These are phyloP conservation scores for Octopus bimaculoides DNA, from an alignment of 1,140 invertebrate genomes.

Conservation along the genomic window DNA sequence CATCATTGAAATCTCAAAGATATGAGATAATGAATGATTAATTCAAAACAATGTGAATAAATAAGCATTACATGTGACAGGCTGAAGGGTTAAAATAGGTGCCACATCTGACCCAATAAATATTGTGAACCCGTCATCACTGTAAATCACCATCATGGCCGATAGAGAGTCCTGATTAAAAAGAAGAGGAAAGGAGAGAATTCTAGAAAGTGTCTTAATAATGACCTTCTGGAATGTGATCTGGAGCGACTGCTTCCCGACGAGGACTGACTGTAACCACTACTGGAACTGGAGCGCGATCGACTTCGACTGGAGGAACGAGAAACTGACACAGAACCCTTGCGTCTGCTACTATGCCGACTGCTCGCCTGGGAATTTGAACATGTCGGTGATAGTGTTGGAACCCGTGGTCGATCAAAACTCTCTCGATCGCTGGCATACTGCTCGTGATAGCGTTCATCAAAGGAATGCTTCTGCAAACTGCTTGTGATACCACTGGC, in stretches of 20 bases:
- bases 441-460: slow-evolving; percentile 9
- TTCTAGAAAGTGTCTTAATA: not conserved
- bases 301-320: slow-evolving; percentile 39
- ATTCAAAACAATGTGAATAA: no score
- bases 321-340: slow-evolving; percentile 31
- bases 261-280: slow-evolving; percentile 46
- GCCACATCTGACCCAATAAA: not conserved
- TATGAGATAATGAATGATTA: no score
- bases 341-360: slow-evolving; percentile 28
- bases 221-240: slow-evolving; percentile 58
- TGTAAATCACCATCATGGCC: no score
- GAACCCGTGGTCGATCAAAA: slow-evolving; percentile 20
- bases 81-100: not conserved
- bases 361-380: slow-evolving; percentile 30
- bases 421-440: slow-evolving; percentile 16
- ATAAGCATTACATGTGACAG: no score
- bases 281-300: slow-evolving; percentile 45
- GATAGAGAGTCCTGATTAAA: not conserved
- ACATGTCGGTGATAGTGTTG: slow-evolving; percentile 28
- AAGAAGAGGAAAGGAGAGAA: not conserved
- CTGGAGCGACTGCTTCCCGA: slow-evolving; percentile 54
- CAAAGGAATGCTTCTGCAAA: slow-evolving; percentile 14
- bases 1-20: no score
- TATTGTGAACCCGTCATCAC: no score
- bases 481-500: not conserved